Evolutionary conservation across 1,140 invertebrate species (phyloP).

Genomic region (Drosophila ogumai): DNA sequence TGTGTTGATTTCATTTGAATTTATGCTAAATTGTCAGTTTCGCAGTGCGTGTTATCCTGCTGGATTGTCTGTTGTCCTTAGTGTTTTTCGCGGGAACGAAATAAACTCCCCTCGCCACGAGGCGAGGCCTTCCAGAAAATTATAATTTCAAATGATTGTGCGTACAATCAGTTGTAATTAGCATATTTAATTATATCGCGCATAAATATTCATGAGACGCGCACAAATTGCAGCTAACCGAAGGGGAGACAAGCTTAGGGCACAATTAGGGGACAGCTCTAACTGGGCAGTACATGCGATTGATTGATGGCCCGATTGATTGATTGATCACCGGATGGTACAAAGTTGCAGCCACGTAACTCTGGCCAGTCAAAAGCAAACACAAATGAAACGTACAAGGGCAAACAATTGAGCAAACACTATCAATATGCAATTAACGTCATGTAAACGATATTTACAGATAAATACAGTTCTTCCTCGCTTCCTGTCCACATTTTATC

Average conservation of each 20-base stretch:
- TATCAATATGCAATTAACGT: constrained; percentile 78
- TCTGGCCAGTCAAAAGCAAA: constrained; percentile 47
- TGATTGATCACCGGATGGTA: constrained; percentile 42
- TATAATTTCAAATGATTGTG: constrained; percentile 83
- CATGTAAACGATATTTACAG: constrained; percentile 63
- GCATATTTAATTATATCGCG: constrained; percentile 79
- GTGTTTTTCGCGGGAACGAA: constrained; percentile 17
- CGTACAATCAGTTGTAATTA: constrained; percentile 82
- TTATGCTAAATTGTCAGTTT: constrained; percentile 79
- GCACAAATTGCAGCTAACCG: constrained; percentile 65
- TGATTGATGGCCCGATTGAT: constrained; percentile 46
- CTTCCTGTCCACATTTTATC: constrained; percentile 32
- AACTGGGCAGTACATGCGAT: constrained; percentile 4
- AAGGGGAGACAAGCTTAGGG: constrained; percentile 29
- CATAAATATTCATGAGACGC: constrained; percentile 79
- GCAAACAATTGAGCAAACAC: constrained; percentile 67
- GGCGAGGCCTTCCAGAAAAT: constrained; percentile 37
- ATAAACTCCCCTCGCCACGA: constrained; percentile 15
- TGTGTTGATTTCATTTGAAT: constrained; percentile 77
- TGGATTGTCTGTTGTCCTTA: constrained; percentile 36
- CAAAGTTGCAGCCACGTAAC: constrained; percentile 17
- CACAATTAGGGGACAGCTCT: constrained; percentile 12
- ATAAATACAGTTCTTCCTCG: constrained; percentile 27
- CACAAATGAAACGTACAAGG: constrained; percentile 40
- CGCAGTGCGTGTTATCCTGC: constrained; percentile 74